Base-by-base conservation (phyloP, 2,888 invertebrate species). In the Campoplex nolae region DNA sequence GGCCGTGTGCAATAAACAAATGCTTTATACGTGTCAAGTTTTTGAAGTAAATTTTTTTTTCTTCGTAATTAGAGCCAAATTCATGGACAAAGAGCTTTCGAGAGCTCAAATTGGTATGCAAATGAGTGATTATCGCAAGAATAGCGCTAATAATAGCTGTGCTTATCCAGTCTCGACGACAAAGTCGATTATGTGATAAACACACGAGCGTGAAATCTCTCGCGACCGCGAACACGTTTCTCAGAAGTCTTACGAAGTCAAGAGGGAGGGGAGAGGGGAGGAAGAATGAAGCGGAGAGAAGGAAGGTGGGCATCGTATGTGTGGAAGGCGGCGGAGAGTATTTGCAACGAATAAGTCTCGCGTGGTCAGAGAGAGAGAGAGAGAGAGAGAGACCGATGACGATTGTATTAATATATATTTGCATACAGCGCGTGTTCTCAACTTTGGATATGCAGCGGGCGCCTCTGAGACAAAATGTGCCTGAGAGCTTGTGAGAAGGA, bases 231-330 rank as follows among this genome's bases (percentile, higher is more conserved):
- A 78, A 28, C 71, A 56, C 74, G 74, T 42, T 83, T 83, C 85
- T 83, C 78, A 48, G 78, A 85, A 85, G 78, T 85, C 78, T 83
- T 75, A 54, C 56, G 67, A 67, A 28, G 78, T 78, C 78, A 75
- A 51, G 79, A 74, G 38, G n/a, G 23, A 23, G 6, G 38, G 6
- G 38, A 0, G 42, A 18, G 45, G 38, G 8, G 51, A 74, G 73
- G 65, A 56, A 78, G 58, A 65, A 70, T 48, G 67, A 68, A 71
- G 48, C 18, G 32, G 13, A 38, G 68, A 58, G 11, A 42, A 82
- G 11, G 54, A 82, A 42, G 56, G 35, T 81, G 65, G 23, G 23
- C 28, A 74, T 54, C 58, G 71, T 77, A 65, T 32, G 35, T 78
- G 48, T 62, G 8, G 62, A 62, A 74, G 73, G 28, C 42, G 62